Conservation (phyloP, 2,888 invertebrate genomes). For the Ophioninae sp. region DNA sequence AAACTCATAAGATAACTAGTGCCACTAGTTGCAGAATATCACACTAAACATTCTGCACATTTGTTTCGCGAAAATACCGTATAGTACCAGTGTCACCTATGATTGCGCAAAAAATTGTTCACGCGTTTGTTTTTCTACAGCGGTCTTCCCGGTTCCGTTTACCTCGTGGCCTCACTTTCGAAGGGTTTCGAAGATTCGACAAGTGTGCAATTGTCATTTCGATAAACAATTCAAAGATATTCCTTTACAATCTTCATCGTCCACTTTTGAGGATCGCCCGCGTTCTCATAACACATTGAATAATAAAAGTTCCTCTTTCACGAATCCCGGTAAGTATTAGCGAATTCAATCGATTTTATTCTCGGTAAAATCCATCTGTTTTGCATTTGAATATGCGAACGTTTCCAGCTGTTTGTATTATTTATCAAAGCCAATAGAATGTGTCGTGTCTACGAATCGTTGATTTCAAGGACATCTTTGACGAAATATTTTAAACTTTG, state of each 20-base stretch:
- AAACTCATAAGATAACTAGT: no score
- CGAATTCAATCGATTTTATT: background rate
- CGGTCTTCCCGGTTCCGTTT: background rate
- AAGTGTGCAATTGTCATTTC: constrained; percentile 13
- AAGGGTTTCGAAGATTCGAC: constrained; percentile 20
- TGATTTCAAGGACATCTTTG: background rate
- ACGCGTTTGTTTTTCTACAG: background rate
- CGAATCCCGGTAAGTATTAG: background rate
- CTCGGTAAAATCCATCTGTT: background rate
- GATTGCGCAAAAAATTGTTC: background rate
- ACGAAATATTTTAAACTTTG: no score
- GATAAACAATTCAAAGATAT: background rate
- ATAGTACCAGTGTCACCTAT: no score
- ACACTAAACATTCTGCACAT: no score
- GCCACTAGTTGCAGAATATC: no score
- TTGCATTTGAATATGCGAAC: background rate
- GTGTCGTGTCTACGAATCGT: background rate
- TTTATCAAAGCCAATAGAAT: background rate
- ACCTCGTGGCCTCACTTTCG: background rate
- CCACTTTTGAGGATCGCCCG: background rate
- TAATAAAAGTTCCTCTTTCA: background rate
- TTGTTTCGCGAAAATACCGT: no score
- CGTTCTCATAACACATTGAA: background rate
- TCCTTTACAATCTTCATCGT: background rate
- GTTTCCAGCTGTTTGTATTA: background rate